Evolutionary conservation across 2,113 vertebrate species (phyloP).

Genomic region (Nesospiza acunhae): DNA sequence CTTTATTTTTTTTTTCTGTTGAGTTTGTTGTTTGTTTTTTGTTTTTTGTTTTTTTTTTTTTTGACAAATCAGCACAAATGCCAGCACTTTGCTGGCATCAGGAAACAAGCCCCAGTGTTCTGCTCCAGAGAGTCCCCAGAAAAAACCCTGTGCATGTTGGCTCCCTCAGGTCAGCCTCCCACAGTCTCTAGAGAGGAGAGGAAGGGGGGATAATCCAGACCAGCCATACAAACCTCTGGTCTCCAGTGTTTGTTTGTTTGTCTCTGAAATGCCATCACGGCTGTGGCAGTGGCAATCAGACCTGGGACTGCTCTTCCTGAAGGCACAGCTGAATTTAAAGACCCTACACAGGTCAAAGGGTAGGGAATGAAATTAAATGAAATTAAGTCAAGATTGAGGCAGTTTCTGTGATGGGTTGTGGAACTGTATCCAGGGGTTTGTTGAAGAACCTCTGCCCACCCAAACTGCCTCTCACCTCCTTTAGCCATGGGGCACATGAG

Average conservation of each 20-base stretch:
- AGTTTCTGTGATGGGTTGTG: neutral
- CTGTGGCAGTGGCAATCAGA: neutral
- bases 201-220: neutral
- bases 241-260: neutral
- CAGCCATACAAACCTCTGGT: neutral
- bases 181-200: neutral
- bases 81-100: neutral
- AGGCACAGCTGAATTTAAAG: neutral
- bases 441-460: neutral
- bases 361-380: neutral
- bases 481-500: neutral
- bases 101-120: neutral
- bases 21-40: neutral
- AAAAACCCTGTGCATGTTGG: neutral
- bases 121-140: neutral
- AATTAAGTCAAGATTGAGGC: neutral
- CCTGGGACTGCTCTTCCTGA: neutral
- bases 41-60: neutral
- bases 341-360: neutral
- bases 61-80: conserved; percentile 19
- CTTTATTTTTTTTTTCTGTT: neutral
- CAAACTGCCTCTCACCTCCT: neutral
- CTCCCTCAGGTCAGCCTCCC: neutral
- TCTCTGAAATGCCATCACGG: neutral
- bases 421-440: neutral